A percentile compares a stretch with the other conserved stretches of the same genome.
Conservation (phyloP, 2,113 vertebrate species). For the Pomatostomus ruficeps region DNA sequence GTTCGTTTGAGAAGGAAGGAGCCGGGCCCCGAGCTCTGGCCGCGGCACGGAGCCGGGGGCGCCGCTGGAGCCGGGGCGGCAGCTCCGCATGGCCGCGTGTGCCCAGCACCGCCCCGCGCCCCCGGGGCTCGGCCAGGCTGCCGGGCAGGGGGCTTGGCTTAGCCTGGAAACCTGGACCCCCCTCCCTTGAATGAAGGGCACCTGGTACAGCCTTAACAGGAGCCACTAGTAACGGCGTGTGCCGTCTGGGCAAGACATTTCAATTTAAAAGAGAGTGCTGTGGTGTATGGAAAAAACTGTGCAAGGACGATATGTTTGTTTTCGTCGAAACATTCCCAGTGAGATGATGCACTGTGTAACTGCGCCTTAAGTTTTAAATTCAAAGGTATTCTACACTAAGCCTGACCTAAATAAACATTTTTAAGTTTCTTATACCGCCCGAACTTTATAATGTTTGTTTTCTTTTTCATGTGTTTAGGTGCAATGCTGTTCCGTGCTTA, state of each 20-base stretch:
- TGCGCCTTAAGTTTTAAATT: neutral
- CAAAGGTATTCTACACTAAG: neutral
- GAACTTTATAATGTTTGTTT: neutral
- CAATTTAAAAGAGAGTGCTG: neutral
- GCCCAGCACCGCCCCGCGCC: neutral
- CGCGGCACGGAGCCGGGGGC: neutral
- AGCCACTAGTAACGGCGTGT: neutral
- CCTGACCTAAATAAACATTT: neutral
- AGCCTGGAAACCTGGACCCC: accelerated
- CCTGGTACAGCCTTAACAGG: accelerated
- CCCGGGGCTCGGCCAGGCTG: neutral
- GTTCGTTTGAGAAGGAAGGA: neutral
- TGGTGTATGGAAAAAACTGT: accelerated
- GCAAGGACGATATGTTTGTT: accelerated
- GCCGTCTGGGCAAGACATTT: accelerated
- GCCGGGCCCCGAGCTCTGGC: neutral
- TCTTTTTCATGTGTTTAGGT: neutral
- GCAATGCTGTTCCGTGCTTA: accelerated
- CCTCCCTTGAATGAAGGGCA: accelerated
- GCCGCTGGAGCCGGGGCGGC: neutral
- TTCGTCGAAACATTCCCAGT: accelerated
- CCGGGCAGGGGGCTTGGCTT: accelerated
- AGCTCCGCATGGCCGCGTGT: neutral
- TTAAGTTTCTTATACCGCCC: neutral
- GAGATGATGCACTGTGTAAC: neutral